Evolutionary conservation across 2,797 vertebrate genomes (phyloP).

Genomic region (Sebastes variabilis): DNA sequence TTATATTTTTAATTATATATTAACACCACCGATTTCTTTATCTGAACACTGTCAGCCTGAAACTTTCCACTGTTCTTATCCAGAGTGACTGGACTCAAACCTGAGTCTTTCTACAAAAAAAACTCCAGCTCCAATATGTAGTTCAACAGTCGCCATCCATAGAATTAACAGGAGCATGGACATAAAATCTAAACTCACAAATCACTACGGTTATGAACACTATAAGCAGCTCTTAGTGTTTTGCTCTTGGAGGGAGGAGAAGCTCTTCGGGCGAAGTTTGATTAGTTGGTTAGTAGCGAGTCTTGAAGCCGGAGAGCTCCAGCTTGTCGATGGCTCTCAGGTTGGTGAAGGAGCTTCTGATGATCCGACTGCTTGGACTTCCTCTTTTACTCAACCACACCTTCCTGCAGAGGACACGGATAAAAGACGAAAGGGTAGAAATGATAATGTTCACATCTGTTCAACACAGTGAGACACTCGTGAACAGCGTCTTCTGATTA

Average conservation of each 20-base stretch:
- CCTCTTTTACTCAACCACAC: constrained; percentile 91
- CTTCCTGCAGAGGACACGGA: constrained; percentile 83
- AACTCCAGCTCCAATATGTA: background rate
- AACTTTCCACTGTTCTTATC: background rate
- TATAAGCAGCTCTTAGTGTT: background rate
- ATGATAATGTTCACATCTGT: background rate
- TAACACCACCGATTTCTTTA: background rate
- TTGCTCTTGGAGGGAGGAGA: background rate
- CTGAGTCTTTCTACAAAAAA: background rate
- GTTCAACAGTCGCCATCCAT: background rate
- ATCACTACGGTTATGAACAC: background rate
- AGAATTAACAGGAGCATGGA: background rate
- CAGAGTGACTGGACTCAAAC: background rate
- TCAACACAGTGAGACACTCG: background rate
- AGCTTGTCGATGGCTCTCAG: constrained; percentile 86
- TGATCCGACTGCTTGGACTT: constrained; percentile 90
- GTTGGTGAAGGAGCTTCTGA: constrained; percentile 86
- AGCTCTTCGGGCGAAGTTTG: background rate
- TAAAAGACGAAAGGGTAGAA: background rate
- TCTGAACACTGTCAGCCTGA: background rate
- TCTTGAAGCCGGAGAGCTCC: constrained; percentile 88
- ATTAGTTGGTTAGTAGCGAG: constrained; percentile 81
- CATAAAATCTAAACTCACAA: background rate
- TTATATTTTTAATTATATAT: background rate
- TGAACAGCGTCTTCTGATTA: background rate